These are phyloP conservation scores for Rhagophthalmus giganteus DNA, from an alignment of 2,888 invertebrate species.

Conservation along the genomic window DNA sequence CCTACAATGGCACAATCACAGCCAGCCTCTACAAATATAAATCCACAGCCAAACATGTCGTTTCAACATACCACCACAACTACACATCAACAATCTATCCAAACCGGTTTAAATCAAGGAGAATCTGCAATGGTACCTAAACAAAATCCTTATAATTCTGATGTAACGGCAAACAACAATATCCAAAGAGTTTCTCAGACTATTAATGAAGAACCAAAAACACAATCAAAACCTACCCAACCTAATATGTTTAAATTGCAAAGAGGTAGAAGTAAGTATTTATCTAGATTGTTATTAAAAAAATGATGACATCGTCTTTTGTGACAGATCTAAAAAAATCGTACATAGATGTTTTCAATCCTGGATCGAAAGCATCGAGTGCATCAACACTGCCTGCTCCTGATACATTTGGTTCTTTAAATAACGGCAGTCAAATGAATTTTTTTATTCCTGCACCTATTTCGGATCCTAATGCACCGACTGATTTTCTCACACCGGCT, in stretches of 20 bases:
- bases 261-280: slow-evolving; percentile 70
- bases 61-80: slow-evolving; percentile 2
- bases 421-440: slow-evolving; percentile 53
- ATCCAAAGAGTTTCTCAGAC: background rate
- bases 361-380: slow-evolving; percentile 57
- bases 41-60: slow-evolving; percentile 39
- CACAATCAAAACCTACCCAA: slow-evolving; percentile 43
- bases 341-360: slow-evolving; percentile 90
- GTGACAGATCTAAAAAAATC: slow-evolving; percentile 76
- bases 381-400: slow-evolving; percentile 49
- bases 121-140: slow-evolving; percentile 2
- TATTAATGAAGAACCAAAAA: slow-evolving; percentile 18
- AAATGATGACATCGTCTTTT: too few species aligned
- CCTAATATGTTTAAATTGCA: slow-evolving; percentile 81
- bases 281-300: too few species aligned
- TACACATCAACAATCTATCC: background rate
- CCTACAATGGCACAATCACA: slow-evolving; percentile 29
- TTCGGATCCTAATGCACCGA: slow-evolving; percentile 60
- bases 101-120: slow-evolving; percentile 1
- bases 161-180: background rate
- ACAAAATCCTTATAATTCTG: slow-evolving; percentile 2
- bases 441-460: slow-evolving; percentile 63
- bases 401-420: slow-evolving; percentile 37
- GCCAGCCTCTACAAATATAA: slow-evolving; percentile 16
- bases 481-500: slow-evolving; percentile 60